Percentiles rank a stretch among this genome's conserved stretches.
These are phyloP conservation scores for Protula sp. DNA, from an alignment of 2,888 invertebrate genomes.

Conservation along the genomic window DNA sequence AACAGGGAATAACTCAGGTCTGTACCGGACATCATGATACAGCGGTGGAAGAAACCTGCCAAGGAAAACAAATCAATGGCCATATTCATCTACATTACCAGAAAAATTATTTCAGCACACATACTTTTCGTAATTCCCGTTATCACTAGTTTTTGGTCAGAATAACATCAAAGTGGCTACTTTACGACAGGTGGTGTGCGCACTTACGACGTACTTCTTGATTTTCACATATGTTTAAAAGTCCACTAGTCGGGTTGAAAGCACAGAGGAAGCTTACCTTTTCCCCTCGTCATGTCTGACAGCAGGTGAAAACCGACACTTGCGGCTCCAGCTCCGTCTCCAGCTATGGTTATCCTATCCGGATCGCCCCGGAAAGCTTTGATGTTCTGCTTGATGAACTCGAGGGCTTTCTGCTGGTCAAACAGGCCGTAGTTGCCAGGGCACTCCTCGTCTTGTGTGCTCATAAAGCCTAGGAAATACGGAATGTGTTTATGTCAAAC, in stretches of 20 bases:
- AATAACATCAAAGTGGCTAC: too few relatives aligned
- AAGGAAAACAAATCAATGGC: background rate
- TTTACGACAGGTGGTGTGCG: too few relatives aligned
- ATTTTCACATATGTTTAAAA: too few relatives aligned
- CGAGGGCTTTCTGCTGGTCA: constrained; percentile 83
- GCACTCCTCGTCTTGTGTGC: constrained; percentile 84
- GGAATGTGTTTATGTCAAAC: too few relatives aligned
- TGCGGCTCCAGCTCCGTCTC: constrained; percentile 88
- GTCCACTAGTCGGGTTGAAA: too few relatives aligned
- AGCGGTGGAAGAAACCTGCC: constrained; percentile 25
- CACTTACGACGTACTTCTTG: too few relatives aligned
- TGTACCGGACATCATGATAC: constrained; percentile 30
- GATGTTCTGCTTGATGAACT: constrained; percentile 86
- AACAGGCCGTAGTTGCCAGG: constrained; percentile 90
- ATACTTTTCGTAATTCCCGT: too few relatives aligned
- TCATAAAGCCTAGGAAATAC: constrained; percentile 73
- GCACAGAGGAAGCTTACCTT: too few relatives aligned
- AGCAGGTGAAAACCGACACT: constrained; percentile 83
- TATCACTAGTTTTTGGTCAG: too few relatives aligned
- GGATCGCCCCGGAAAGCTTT: constrained; percentile 81
- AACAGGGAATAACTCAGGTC: constrained; percentile 26
- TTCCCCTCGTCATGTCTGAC: constrained; percentile 61
- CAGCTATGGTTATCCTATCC: constrained; percentile 77
- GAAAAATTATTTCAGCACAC: too few relatives aligned
- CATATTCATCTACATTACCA: too few relatives aligned